Evolutionary conservation across 2,797 vertebrate species (phyloP).

Genomic region (Remorina albescens): DNA sequence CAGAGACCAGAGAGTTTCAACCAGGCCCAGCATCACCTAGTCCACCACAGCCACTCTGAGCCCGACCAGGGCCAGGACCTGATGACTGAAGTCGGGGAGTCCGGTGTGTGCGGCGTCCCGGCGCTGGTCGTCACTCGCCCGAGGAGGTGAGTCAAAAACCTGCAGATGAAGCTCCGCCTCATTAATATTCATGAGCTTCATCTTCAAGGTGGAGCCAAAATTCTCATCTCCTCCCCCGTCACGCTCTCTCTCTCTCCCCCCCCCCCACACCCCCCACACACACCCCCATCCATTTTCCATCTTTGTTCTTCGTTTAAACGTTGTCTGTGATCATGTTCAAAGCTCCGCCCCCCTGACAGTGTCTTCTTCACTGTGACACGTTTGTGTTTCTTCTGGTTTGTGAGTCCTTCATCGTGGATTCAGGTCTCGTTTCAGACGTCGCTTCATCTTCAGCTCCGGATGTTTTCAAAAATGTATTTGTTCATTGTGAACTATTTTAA

Average conservation of each 20-base stretch:
- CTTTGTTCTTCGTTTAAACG: constrained; percentile 78
- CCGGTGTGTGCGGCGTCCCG: constrained; percentile 37
- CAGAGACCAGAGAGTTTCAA: constrained; percentile 1
- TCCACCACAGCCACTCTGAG: no score
- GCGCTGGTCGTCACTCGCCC: constrained; percentile 71
- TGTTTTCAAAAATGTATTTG: constrained; percentile 51
- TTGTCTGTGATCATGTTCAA: constrained; percentile 78
- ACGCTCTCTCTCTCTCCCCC: constrained; percentile 57
- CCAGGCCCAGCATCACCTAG: no score
- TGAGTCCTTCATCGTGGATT: constrained; percentile 67
- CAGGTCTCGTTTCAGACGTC: constrained; percentile 45
- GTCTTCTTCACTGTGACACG: constrained; percentile 50
- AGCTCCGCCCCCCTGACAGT: constrained; percentile 69
- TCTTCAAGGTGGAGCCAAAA: constrained; percentile 53
- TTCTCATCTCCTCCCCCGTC: constrained; percentile 52
- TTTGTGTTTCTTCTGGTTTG: constrained; percentile 48
- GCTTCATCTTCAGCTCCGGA: constrained; percentile 37
- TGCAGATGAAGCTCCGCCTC: constrained; percentile 66
- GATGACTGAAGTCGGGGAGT: constrained; percentile 34
- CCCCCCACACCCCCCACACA: no score
- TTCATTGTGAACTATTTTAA: constrained; percentile 45
- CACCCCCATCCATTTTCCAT: constrained; percentile 58
- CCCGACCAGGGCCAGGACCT: neutral
- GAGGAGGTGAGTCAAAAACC: constrained; percentile 75
- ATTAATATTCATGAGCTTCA: constrained; percentile 77